Percentiles rank a stretch among this genome's conserved stretches.
These are phyloP conservation scores for Petrophora chlorosata DNA, from an alignment of 2,888 invertebrate species.

Conservation along the genomic window DNA sequence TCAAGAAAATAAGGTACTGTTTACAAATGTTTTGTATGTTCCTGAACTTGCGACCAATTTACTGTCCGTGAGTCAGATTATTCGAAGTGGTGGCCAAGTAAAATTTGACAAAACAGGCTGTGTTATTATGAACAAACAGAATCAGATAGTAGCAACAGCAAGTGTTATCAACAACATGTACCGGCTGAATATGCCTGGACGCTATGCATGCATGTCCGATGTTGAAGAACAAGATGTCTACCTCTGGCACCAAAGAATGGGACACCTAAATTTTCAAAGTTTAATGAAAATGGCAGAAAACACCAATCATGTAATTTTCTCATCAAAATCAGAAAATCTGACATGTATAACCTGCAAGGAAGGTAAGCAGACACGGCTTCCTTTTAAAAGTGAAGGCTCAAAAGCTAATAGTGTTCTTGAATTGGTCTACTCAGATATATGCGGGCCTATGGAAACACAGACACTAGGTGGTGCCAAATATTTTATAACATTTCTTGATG, in stretches of 20 bases:
- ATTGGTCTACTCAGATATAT: conserved; percentile 33
- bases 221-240: conserved; percentile 13
- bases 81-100: background rate
- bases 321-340: background rate
- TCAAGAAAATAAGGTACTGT: background rate
- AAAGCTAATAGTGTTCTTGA: conserved; percentile 25
- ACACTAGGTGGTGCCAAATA: conserved; percentile 34
- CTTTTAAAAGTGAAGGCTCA: conserved; percentile 27
- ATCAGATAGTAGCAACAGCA: no score
- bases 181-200: conserved; percentile 1
- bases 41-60: conserved; percentile 36
- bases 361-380: conserved; percentile 34
- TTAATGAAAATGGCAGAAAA: conserved; percentile 29
- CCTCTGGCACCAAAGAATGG: conserved; percentile 33
- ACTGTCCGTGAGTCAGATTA: conserved; percentile 35
- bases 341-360: conserved; percentile 28
- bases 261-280: conserved; percentile 34
- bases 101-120: background rate
- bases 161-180: conserved; percentile 22
- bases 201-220: background rate
- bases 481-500: conserved; percentile 36
- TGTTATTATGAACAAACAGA: no score
- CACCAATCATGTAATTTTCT: conserved; percentile 29
- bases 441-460: conserved; percentile 35
- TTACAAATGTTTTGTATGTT: conserved; percentile 36